phyloP scores from a whole-genome alignment of 2,797 vertebrate species.

The Macrochelys suwanniensis region DNA sequence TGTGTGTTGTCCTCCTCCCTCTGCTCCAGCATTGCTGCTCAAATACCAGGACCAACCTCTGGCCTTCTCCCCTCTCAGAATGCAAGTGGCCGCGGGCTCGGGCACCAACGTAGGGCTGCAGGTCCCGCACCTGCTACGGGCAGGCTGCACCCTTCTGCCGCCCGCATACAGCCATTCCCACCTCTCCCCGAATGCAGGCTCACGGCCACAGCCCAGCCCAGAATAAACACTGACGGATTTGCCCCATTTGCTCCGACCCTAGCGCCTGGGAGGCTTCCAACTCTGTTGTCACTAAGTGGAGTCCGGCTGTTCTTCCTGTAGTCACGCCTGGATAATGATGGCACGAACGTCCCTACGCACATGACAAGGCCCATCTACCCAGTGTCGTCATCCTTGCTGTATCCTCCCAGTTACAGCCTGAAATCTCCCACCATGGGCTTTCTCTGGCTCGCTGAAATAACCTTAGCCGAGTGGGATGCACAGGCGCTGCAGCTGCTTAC shows the following conservation, averaged over 20 bases:
- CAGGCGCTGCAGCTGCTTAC: background rate
- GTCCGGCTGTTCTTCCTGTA: background rate
- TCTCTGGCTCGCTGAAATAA: background rate
- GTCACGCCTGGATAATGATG: background rate
- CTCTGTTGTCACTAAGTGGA: background rate
- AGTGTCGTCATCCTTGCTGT: too few relatives aligned
- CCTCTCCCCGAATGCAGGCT: background rate
- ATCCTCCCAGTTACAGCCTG: background rate
- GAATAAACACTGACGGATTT: background rate
- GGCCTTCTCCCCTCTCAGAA: background rate
- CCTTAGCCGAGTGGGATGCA: background rate
- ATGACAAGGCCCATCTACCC: too few relatives aligned
- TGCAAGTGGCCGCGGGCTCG: background rate
- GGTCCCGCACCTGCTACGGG: background rate
- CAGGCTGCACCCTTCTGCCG: too few relatives aligned
- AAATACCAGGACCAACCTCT: background rate
- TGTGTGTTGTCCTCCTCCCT: background rate
- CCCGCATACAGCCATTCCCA: background rate
- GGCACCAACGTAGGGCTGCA: too few relatives aligned
- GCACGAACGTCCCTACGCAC: too few relatives aligned
- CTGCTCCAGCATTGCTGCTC: background rate
- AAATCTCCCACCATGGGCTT: background rate
- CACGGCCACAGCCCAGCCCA: background rate
- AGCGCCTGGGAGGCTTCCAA: background rate
- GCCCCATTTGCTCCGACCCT: too few relatives aligned